A percentile compares a stretch with the other conserved stretches of the same genome.
Conservation (phyloP, 1,140 invertebrate species). For the Chlorops oryzae region DNA sequence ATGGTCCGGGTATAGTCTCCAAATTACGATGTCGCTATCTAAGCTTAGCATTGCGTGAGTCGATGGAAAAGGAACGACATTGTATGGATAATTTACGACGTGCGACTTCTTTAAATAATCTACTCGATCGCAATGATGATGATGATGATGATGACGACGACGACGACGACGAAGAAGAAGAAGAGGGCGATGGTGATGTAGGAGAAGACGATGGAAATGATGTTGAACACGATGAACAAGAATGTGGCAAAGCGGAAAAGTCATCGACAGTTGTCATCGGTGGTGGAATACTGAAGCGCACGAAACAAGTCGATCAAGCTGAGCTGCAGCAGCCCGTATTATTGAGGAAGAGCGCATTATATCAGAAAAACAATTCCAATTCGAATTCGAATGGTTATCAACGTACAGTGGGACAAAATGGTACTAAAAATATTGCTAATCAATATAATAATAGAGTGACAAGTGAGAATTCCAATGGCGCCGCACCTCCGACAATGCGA, state of each 20-base stretch:
- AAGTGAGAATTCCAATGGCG: too few species aligned
- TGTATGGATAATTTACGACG: constrained; percentile 62
- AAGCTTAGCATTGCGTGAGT: constrained; percentile 68
- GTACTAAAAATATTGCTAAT: too few species aligned
- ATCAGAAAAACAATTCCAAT: too few species aligned
- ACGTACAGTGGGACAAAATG: too few species aligned
- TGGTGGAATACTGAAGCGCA: background rate
- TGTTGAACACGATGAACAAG: background rate
- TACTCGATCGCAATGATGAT: constrained; percentile 61
- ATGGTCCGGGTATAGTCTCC: constrained; percentile 87
- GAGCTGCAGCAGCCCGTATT: too few species aligned
- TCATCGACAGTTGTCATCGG: background rate
- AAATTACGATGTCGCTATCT: constrained; percentile 78
- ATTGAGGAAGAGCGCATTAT: too few species aligned
- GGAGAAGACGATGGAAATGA: constrained; percentile 14
- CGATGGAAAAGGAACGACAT: constrained; percentile 54
- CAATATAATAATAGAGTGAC: too few species aligned
- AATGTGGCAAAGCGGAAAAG: constrained; percentile 6
- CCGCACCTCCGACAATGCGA: constrained; percentile 13
- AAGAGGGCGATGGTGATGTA: constrained; percentile 19
- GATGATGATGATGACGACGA: constrained; percentile 42
- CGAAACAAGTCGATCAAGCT: too few species aligned
- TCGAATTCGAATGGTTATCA: too few species aligned
- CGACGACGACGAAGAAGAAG: constrained; percentile 5
- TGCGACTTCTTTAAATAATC: constrained; percentile 77